Percentiles rank a stretch among this genome's conserved stretches.
phyloP scores from a whole-genome alignment of 2,113 vertebrate genomes.

The Cinclus cinclus region DNA sequence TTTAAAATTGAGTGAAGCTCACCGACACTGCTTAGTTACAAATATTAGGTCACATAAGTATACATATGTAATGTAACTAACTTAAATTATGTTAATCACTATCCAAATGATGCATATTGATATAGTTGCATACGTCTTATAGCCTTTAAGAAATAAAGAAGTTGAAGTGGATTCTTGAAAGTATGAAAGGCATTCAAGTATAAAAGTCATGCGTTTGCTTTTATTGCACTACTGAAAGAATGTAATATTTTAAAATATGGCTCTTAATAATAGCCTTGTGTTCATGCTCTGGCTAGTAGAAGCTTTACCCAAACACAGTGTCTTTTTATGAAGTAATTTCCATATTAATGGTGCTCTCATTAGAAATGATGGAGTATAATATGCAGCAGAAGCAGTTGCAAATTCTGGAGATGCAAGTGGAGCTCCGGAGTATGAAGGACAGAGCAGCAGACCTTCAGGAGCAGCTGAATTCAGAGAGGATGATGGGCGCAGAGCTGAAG shows the following conservation, averaged over 20 bases:
- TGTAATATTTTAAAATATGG: neutral
- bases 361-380: slow-evolving; percentile 70
- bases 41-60: neutral
- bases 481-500: slow-evolving; percentile 81
- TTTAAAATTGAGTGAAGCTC: neutral
- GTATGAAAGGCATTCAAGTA: neutral
- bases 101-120: neutral
- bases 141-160: neutral
- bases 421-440: slow-evolving; percentile 67
- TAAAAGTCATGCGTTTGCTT: neutral
- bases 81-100: neutral
- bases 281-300: neutral
- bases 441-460: slow-evolving; percentile 74
- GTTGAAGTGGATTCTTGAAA: neutral
- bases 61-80: neutral
- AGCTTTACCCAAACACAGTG: neutral
- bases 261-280: neutral
- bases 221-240: neutral
- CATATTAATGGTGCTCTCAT: neutral
- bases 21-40: neutral
- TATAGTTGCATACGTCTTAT: rapidly evolving
- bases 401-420: slow-evolving; percentile 75
- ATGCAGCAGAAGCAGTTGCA: slow-evolving; percentile 74
- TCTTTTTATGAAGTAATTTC: neutral
- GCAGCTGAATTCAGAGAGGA: slow-evolving; percentile 72